Evolutionary conservation across 1,140 invertebrate genomes (phyloP).

Genomic region (Hylaeus anthracinus): DNA sequence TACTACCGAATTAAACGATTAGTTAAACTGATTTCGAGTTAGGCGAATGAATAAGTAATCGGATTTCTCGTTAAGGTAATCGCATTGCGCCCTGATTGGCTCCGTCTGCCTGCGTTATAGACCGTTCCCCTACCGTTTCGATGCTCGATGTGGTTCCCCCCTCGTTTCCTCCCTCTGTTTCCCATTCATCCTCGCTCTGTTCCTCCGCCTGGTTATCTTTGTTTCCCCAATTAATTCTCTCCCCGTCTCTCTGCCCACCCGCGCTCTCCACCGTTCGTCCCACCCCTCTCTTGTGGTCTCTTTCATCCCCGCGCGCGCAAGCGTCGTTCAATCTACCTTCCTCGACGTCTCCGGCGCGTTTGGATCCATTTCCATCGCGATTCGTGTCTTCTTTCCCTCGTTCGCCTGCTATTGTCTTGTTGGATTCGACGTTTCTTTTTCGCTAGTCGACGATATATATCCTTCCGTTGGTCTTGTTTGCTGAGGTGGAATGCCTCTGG

Average conservation of each 20-base stretch:
- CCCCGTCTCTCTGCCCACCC: background rate
- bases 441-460: too few species aligned
- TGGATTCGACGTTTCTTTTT: background rate
- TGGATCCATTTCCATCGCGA: constrained; percentile 7
- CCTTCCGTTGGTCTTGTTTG: too few species aligned
- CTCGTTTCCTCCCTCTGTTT: constrained; percentile 10
- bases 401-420: background rate
- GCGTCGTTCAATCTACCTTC: constrained; percentile 15
- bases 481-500: too few species aligned
- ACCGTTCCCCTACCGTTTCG: constrained; percentile 58
- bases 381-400: background rate
- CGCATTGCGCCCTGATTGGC: constrained; percentile 79
- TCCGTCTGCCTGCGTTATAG: constrained; percentile 75
- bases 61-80: constrained; percentile 81
- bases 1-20: constrained; percentile 80
- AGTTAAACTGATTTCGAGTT: constrained; percentile 82
- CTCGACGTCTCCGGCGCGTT: constrained; percentile 2
- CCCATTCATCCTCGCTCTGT: background rate
- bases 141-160: constrained; percentile 18
- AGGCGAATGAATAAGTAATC: constrained; percentile 81
- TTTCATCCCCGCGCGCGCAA: background rate
- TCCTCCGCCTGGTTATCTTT: constrained; percentile 3
- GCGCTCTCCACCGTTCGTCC: background rate
- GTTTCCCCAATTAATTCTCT: constrained; percentile 25
- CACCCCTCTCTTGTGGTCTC: constrained; percentile 18